Conservation (phyloP, 2,888 invertebrate genomes). For the Marronus borbonicus region DNA sequence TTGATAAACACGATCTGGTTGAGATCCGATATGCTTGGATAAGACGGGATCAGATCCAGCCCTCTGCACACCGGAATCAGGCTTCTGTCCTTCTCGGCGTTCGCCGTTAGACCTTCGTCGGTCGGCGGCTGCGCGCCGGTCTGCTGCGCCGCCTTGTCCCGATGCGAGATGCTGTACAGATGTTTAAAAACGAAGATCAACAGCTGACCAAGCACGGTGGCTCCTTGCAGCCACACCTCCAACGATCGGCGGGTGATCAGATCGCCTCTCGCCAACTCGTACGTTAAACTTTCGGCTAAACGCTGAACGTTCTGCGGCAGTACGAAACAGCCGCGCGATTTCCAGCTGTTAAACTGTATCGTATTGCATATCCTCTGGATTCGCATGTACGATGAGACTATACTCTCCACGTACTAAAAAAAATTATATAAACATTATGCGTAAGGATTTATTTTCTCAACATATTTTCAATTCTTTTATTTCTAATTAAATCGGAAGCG, state of each 20-base stretch:
- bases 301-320: constrained; percentile 74
- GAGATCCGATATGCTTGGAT: constrained; percentile 83
- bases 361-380: constrained; percentile 75
- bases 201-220: constrained; percentile 71
- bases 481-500: too few relatives aligned
- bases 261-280: constrained; percentile 70
- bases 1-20: constrained; percentile 87
- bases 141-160: constrained; percentile 67
- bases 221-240: constrained; percentile 71
- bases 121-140: constrained; percentile 56
- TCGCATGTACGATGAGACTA: constrained; percentile 83
- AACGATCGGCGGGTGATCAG: constrained; percentile 68
- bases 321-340: constrained; percentile 74
- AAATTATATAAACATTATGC: neutral
- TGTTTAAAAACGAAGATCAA: constrained; percentile 73
- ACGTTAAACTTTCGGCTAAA: constrained; percentile 75
- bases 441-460: too few relatives aligned
- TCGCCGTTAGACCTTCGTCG: constrained; percentile 59
- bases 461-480: too few relatives aligned
- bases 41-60: constrained; percentile 82
- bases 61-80: constrained; percentile 75
- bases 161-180: constrained; percentile 72
- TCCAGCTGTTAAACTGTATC: constrained; percentile 75
- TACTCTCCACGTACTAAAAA: constrained; percentile 81
- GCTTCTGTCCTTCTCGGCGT: constrained; percentile 70